Conservation (phyloP, 2,113 vertebrate species). For the Argyrosomus japonicus region DNA sequence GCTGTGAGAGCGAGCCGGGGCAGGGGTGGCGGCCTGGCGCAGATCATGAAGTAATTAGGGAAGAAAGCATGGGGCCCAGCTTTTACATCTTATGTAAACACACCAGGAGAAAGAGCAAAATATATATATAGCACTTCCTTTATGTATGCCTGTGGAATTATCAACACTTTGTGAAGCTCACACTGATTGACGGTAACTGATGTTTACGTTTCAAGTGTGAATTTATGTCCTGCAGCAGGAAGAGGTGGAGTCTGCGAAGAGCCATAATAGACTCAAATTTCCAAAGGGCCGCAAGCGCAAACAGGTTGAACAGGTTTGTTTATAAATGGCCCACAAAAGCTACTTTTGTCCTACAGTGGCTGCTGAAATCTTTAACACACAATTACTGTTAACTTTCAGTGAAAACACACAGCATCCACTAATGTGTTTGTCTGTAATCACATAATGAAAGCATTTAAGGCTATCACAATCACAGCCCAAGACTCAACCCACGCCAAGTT, state of each 20-base stretch:
- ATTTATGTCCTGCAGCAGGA: constrained; percentile 38
- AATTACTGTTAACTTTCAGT: constrained; percentile 22
- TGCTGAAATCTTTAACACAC: constrained; percentile 27
- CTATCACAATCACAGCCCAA: constrained; percentile 37
- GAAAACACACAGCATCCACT: constrained; percentile 16
- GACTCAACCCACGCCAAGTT: constrained; percentile 30
- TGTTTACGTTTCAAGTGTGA: constrained; percentile 26
- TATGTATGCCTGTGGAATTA: neutral
- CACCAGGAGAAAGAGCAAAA: constrained; percentile 27
- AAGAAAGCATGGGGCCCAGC: constrained; percentile 26
- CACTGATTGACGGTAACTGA: neutral
- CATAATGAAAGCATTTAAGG: constrained; percentile 52
- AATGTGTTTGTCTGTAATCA: constrained; percentile 41
- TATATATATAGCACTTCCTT: constrained; percentile 29
- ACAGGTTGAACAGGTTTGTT: constrained; percentile 77
- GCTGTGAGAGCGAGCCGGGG: constrained; percentile 45
- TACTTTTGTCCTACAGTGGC: constrained; percentile 26
- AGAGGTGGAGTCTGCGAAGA: constrained; percentile 33
- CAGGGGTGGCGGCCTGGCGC: constrained; percentile 41
- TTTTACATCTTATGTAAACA: constrained; percentile 55
- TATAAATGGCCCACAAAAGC: constrained; percentile 46
- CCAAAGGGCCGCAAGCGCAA: constrained; percentile 46
- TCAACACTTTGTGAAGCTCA: constrained; percentile 9
- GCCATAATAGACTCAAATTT: constrained; percentile 63
- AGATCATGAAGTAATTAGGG: constrained; percentile 53